phyloP scores from a whole-genome alignment of 2,888 invertebrate species.

The Peribatodes rhomboidaria region DNA sequence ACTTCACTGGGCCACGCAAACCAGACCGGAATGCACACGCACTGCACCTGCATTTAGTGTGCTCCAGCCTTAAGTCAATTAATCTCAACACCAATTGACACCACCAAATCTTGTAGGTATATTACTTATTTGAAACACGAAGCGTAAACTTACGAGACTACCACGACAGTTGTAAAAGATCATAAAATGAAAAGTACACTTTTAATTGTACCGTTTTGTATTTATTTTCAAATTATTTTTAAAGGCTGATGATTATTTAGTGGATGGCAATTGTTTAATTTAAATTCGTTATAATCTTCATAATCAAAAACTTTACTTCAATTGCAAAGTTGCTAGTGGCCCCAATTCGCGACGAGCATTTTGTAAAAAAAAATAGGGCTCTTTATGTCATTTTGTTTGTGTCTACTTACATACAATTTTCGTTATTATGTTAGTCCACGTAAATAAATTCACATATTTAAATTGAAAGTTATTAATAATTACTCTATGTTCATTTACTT shows the following conservation, averaged over 20 bases:
- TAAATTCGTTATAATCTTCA: neutral
- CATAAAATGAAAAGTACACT: too few species aligned
- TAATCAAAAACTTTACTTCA: neutral
- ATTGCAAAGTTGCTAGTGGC: neutral
- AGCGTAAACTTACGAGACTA: neutral
- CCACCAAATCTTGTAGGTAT: neutral
- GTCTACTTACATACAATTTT: too few species aligned
- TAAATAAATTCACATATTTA: conserved; percentile 2
- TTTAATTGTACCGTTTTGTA: conserved; percentile 15
- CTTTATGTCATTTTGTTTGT: too few species aligned
- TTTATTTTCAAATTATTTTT: conserved; percentile 33
- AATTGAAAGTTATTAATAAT: conserved; percentile 9
- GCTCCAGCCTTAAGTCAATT: too few species aligned
- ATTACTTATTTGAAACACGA: neutral
- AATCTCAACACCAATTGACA: too few species aligned
- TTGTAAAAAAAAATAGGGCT: too few species aligned
- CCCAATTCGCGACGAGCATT: too few species aligned
- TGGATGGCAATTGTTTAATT: conserved; percentile 3
- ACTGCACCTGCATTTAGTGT: too few species aligned
- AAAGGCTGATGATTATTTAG: conserved; percentile 12
- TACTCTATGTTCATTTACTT: conserved; percentile 18
- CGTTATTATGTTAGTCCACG: too few species aligned
- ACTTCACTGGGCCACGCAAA: too few species aligned
- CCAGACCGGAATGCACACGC: too few species aligned
- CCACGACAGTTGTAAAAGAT: neutral